Base-by-base conservation (phyloP, 2,888 invertebrate species). In the Antheraea assamensis region DNA sequence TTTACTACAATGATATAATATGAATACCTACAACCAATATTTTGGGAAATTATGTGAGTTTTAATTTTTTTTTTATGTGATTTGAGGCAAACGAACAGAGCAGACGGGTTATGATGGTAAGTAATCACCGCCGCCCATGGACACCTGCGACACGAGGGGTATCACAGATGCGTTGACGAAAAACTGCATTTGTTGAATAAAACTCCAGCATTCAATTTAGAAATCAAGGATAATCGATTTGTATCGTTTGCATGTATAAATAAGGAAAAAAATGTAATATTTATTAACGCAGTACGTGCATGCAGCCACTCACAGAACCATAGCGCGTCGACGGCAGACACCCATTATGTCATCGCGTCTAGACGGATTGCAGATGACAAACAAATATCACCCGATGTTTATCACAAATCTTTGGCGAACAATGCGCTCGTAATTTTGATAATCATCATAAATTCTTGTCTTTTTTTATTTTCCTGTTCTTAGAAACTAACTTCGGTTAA, bases 301-400 rank as follows among this genome's bases (percentile, higher is more conserved):
- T 47, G 49, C 42, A 55, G 73, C 61, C 30, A 21, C 71, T 47
- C 30, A 30, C 64, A 55, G 27, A 42, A 66, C 24, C 35, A 42
- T 42, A 42, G 10, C 42, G 42, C 42, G 35, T 52, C 71, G 70
- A 55, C 55, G 76, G 75, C 80, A 84, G 84, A 85, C 85, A 76
- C 79, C 81, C 83, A 85, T 87, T 88, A 88, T 87, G 87, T 88
- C 88, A 87, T 85, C 84, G 74, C 75, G 87, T 88, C 86, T 88
- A 88, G 87, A 87, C 86, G 75, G 74, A 76, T 77, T 80, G 35
- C 19, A 64, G 71, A 70, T 71, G 71, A 75, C 78, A 77, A 82
- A 83, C 82, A 84, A 81, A 74, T 77, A 81, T 76, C 77, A 74
- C 74, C 75, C 78, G 76, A 79, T 84, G 76, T 83, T 83, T 83